A percentile compares a stretch with the other conserved stretches of the same genome.
These are phyloP conservation scores for Aselliscus stoliczkanus DNA, from an alignment of 2,797 vertebrate genomes.

Conservation along the genomic window DNA sequence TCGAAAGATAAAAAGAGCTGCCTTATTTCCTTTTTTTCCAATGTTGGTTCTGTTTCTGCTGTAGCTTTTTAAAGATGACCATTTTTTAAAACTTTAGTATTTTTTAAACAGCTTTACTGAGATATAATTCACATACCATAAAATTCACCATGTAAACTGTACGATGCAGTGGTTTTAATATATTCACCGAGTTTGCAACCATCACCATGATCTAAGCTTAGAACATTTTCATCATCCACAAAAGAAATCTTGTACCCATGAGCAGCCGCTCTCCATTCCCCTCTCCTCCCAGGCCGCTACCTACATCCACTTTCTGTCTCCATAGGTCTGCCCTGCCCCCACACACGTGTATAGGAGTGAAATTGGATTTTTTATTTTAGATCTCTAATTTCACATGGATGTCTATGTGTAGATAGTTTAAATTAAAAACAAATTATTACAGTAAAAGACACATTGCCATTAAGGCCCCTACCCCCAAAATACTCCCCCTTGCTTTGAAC, in stretches of 20 bases:
- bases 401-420: neutral
- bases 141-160: neutral
- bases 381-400: neutral
- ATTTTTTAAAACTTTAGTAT: neutral
- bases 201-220: neutral
- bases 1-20: neutral
- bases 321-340: neutral
- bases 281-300: neutral
- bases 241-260: neutral
- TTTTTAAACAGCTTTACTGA: neutral
- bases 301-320: neutral
- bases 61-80: neutral
- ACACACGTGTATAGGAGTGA: neutral
- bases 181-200: neutral
- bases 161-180: neutral
- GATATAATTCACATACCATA: neutral
- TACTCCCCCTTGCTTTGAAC: too few species aligned
- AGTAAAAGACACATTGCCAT: too few species aligned
- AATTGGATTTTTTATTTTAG: neutral
- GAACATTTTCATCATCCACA: neutral
- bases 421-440: too few species aligned
- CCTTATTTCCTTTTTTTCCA: neutral
- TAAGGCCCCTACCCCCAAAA: too few species aligned
- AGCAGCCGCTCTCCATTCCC: neutral
- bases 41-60: neutral